Evolutionary conservation across 1,140 invertebrate species (phyloP).

Genomic region (Drosophila nikananu): DNA sequence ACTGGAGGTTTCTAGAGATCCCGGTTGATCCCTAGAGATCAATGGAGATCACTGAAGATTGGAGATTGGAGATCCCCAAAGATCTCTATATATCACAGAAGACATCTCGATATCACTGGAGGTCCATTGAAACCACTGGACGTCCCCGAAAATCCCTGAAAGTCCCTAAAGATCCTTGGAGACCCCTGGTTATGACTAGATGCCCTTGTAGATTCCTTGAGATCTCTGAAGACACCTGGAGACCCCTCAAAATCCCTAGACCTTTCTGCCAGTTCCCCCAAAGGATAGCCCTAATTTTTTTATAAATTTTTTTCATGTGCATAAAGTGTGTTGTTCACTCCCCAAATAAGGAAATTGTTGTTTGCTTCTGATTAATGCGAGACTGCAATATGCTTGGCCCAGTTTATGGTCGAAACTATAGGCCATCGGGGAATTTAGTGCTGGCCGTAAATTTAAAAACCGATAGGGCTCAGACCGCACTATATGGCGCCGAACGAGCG

Average conservation of each 20-base stretch:
- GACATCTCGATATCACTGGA: too few species aligned
- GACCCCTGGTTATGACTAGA: background rate
- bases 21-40: background rate
- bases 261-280: too few species aligned
- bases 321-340: slow-evolving; percentile 35
- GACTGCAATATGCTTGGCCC: slow-evolving; percentile 5
- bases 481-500: background rate
- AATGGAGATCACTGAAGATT: too few species aligned
- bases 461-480: background rate
- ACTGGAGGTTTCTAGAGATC: background rate
- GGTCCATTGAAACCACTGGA: too few species aligned
- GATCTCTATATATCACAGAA: too few species aligned
- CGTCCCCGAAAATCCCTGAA: too few species aligned
- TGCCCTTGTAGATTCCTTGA: background rate
- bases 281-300: slow-evolving; percentile 44
- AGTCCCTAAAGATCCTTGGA: background rate
- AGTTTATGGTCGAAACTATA: slow-evolving; percentile 11
- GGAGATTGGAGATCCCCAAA: too few species aligned
- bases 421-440: slow-evolving; percentile 15
- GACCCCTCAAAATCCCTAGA: background rate
- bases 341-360: background rate
- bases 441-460: slow-evolving; percentile 11
- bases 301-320: slow-evolving; percentile 57
- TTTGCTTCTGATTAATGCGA: background rate
- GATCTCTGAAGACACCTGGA: background rate